Percentiles rank a stretch among this genome's conserved stretches.
Conservation (phyloP, 2,113 vertebrate genomes). For the Passer montanus region DNA sequence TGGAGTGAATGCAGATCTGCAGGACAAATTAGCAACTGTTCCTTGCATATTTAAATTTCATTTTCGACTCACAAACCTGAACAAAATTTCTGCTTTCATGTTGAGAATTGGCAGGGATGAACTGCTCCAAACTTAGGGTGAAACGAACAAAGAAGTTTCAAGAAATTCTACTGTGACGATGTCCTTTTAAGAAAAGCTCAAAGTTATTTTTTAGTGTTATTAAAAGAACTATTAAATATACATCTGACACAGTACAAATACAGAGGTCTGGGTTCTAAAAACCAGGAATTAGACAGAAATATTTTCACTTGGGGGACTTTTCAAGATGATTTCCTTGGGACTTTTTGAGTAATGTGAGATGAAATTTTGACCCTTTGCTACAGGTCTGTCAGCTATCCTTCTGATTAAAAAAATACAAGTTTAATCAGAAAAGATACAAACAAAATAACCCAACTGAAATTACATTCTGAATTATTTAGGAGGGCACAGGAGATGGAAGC, state of each 20-base stretch:
- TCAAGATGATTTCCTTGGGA: neutral
- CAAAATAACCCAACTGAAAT: slow-evolving; percentile 52
- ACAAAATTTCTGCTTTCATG: neutral
- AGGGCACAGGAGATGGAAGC: slow-evolving; percentile 70
- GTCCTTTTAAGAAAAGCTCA: neutral
- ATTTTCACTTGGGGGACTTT: neutral
- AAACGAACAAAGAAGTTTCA: neutral
- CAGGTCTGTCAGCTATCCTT: slow-evolving; percentile 19
- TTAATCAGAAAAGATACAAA: slow-evolving; percentile 53
- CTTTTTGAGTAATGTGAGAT: neutral
- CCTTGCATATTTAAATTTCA: neutral
- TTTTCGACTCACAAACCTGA: neutral
- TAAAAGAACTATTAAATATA: slow-evolving; percentile 1
- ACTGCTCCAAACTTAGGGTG: neutral
- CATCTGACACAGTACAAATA: neutral
- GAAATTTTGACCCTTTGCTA: neutral
- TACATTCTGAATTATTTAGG: slow-evolving; percentile 79
- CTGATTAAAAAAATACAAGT: slow-evolving; percentile 49
- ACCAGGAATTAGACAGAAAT: neutral
- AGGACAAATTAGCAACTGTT: neutral
- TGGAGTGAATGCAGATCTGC: neutral
- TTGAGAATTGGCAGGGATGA: neutral
- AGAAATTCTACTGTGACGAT: neutral
- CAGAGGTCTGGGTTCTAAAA: neutral
- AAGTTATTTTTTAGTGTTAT: neutral